Base-by-base conservation (phyloP, 2,888 invertebrate species). In the Eristalis intricaria region DNA sequence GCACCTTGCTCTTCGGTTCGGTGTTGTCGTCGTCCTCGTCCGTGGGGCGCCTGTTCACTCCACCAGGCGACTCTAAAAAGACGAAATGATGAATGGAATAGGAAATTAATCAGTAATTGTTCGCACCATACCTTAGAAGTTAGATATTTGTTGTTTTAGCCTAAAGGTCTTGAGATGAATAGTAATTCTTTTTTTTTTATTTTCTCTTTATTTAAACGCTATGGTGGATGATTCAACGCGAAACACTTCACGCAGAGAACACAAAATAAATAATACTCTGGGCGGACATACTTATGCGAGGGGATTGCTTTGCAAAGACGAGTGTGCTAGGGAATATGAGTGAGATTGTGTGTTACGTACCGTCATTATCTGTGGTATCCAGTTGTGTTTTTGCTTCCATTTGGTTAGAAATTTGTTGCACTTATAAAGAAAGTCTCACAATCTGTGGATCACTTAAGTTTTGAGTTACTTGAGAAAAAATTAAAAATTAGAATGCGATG, bases 21-120 rank as follows among this genome's bases (percentile, higher is more conserved):
- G 29, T 64, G n/a, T 61, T 23, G 29, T 15, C 22, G 10, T 66
- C 75, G 0, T 80, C 75, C 10, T 64, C 61, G 8, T 29, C 26
- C 23, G 23, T n/a, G 8, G 50, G 50, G 8, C 50, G 50, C 50
- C 50, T 50, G n/a, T 29, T 7, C 43, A 26, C 35, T 7, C 13
- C 35, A 11, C 10, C 13, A 61, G 22, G 11, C 26, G 50, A 35
- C 38, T 35, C 86, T 86, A 75, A 75, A 86, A 86, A 75, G 78
- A 86, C 70, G 70, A 78, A 86, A 83, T 83, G 78, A 83, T 86
- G 83, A 86, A 86, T 86, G 74, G 83, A 65, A 73, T 78, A 66
- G 74, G 19, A 86, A 78, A 83, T 86, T 86, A 79, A 79, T 86
- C 56, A 64, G 75, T 66, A 79, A 83, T 61, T 64, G 11, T 74